A percentile compares a stretch with the other conserved stretches of the same genome.
Conservation (phyloP, 2,797 vertebrate species). For the Sebastes itinus region DNA sequence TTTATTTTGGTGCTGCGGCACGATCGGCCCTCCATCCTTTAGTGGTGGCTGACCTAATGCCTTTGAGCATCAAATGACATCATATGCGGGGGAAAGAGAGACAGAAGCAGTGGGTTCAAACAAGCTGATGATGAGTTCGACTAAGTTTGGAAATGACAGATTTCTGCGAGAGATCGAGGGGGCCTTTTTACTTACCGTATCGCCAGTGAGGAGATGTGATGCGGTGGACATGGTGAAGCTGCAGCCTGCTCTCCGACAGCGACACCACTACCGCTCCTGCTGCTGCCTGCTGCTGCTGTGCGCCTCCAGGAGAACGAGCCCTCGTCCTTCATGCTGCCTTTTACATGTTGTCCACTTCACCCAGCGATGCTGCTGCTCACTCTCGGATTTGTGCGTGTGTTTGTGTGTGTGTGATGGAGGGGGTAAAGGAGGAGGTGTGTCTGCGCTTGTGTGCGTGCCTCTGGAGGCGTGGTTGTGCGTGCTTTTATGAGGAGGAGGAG, state of each 20-base stretch:
- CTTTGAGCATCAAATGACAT: conserved; percentile 41
- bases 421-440: conserved; percentile 70
- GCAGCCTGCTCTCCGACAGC: conserved; percentile 4
- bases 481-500: conserved; percentile 44
- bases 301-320: conserved; percentile 27
- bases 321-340: conserved; percentile 42
- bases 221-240: conserved; percentile 51
- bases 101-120: conserved; percentile 19
- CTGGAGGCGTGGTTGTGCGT: conserved; percentile 73
- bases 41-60: conserved; percentile 53
- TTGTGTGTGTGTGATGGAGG: conserved; percentile 52
- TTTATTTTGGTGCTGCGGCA: conserved; percentile 76
- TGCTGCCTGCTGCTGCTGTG: conserved; percentile 24
- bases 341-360: conserved; percentile 60
- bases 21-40: conserved; percentile 50
- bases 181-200: conserved; percentile 69
- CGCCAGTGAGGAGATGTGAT: conserved; percentile 36
- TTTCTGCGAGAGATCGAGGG: neutral
- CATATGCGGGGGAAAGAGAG: no score
- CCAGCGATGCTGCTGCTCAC: conserved; percentile 28
- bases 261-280: conserved; percentile 38
- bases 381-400: neutral
- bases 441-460: conserved; percentile 72
- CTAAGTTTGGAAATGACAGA: conserved; percentile 48
- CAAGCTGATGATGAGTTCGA: conserved; percentile 24